Conservation (phyloP, 2,113 vertebrate species). For the Perccottus glenii region DNA sequence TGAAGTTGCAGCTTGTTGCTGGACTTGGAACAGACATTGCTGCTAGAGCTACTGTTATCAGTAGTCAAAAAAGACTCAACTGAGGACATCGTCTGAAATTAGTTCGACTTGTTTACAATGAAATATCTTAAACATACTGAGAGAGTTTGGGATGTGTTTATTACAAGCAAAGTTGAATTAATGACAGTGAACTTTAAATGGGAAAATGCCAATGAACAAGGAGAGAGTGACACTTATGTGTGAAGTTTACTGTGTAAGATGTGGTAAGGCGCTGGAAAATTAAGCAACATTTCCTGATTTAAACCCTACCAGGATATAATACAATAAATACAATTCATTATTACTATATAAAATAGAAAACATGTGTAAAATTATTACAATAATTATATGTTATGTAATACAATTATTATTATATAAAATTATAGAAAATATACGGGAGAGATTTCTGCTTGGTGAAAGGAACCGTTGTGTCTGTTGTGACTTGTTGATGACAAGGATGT, state of each 20-base stretch:
- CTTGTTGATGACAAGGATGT: slow-evolving; percentile 22
- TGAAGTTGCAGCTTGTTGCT: slow-evolving; percentile 39
- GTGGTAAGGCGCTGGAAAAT: slow-evolving; percentile 47
- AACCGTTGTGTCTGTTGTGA: slow-evolving; percentile 32
- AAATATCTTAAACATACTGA: slow-evolving; percentile 21
- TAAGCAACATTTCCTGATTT: slow-evolving; percentile 8
- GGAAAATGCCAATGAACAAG: slow-evolving; percentile 10
- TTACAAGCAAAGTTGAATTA: slow-evolving; percentile 1
- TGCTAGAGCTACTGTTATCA: slow-evolving; percentile 37
- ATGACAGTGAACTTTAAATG: slow-evolving; percentile 9
- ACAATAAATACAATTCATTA: background rate
- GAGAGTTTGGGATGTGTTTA: slow-evolving; percentile 2
- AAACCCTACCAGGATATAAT: slow-evolving; percentile 11
- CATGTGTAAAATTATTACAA: slow-evolving; percentile 12
- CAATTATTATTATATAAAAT: background rate
- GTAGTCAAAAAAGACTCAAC: slow-evolving; percentile 27
- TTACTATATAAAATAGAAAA: slow-evolving; percentile 8
- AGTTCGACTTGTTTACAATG: slow-evolving; percentile 54
- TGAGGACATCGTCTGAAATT: slow-evolving; percentile 26
- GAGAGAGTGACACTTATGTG: slow-evolving; percentile 2
- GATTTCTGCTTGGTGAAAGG: slow-evolving; percentile 19
- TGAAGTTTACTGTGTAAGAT: slow-evolving; percentile 31
- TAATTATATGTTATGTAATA: slow-evolving; percentile 19
- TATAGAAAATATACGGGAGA: slow-evolving; percentile 1
- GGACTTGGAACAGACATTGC: slow-evolving; percentile 27